Base-by-base conservation (phyloP, 1,140 invertebrate genomes). In the Nylanderia fulva region DNA sequence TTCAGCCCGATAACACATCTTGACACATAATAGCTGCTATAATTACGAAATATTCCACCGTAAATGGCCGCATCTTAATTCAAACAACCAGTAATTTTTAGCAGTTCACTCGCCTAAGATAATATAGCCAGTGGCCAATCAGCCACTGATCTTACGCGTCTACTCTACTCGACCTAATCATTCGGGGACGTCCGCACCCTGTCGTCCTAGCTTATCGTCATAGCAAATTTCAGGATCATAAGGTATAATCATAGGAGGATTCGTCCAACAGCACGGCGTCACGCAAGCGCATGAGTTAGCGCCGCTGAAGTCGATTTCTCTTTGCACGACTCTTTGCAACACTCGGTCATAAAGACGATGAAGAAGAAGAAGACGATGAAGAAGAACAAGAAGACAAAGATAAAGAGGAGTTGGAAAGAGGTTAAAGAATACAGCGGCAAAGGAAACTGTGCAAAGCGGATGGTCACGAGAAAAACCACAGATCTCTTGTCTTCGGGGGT, bases 401-500 rank as follows among this genome's bases (percentile, higher is more conserved):
- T 77, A 48, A 77, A 85, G 56, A 82, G 69, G 52, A 60, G 27
- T 45, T 48, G 52, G 42, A 54, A 63, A 2, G 39, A 71, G 33
- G 77, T 72, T 45, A 85, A 82, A 82, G 75, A 61, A 72, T 61
- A 58, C 24, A 63, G 54, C 52, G 39, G 66, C 24, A 27, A 29
- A 60, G 45, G 36, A 71, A 66, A 74, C 52, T 69, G 87, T 77
- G 48, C 42, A 89, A 90, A 88, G 68, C 75, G 80, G 82, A 36
- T 76, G 82, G 85, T 83, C 87, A 86, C 76, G 85, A 88, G 87
- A 91, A 90, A 90, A 92, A 91, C 90, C 91, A 90, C 91, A 89
- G 82, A 58, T 74, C 77, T 72, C 56, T 68, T 58, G 79, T 66
- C 72, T 77, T 60, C 42, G 76, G 84, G 45, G 85, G 77, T 92